phyloP scores from a whole-genome alignment of 2,113 vertebrate genomes.

The Micromys minutus region DNA sequence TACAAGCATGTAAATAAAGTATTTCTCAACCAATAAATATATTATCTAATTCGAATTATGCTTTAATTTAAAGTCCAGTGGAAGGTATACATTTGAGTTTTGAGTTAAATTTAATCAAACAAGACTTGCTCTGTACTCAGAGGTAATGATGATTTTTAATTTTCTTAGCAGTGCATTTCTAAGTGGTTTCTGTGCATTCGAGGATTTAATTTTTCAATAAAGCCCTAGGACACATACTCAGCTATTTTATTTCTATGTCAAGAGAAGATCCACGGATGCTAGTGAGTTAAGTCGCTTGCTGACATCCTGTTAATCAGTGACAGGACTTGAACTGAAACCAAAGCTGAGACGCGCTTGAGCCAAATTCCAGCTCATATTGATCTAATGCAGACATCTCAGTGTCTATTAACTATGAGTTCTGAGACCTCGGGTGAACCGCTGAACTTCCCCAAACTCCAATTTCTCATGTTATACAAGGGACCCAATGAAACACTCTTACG shows the following conservation, averaged over 20 bases:
- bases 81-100: conserved; percentile 49
- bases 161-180: conserved; percentile 44
- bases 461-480: conserved; percentile 12
- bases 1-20: conserved; percentile 3
- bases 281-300: conserved; percentile 58
- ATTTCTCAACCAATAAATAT: neutral
- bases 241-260: conserved; percentile 48
- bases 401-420: conserved; percentile 52
- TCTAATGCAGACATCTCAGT: conserved; percentile 6
- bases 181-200: conserved; percentile 47
- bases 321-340: conserved; percentile 58
- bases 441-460: conserved; percentile 45
- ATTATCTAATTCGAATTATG: neutral
- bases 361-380: conserved; percentile 57
- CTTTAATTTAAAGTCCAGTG: conserved; percentile 37
- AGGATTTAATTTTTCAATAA: conserved; percentile 69
- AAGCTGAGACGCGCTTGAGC: conserved; percentile 27
- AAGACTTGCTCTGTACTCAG: conserved; percentile 46
- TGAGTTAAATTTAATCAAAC: conserved; percentile 35
- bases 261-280: conserved; percentile 42
- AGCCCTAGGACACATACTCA: neutral
- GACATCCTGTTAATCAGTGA: conserved; percentile 67
- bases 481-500: neutral
- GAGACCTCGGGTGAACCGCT: conserved; percentile 20
- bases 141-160: conserved; percentile 48